These are phyloP conservation scores for Rhamnusium bicolor DNA, from an alignment of 2,888 invertebrate genomes.

Conservation along the genomic window DNA sequence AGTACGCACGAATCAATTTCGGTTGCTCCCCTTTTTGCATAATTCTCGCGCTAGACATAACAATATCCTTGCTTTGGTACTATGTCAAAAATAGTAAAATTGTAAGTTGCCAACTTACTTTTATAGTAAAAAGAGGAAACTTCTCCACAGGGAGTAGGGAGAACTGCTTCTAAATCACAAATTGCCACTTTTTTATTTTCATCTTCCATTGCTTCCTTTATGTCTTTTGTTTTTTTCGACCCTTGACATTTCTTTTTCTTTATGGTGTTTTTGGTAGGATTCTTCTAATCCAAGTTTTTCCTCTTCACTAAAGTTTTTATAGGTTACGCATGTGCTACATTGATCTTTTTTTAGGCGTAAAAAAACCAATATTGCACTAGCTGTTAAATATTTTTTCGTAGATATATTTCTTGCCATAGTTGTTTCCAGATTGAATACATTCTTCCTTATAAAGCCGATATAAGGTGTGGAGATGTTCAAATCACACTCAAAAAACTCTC, in stretches of 20 bases:
- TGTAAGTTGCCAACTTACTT: slow-evolving; percentile 3
- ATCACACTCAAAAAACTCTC: slow-evolving; percentile 7
- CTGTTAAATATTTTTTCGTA: background rate
- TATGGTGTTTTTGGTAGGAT: background rate
- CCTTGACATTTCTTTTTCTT: background rate
- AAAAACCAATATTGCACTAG: background rate
- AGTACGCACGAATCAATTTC: too few relatives aligned
- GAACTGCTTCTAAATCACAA: background rate
- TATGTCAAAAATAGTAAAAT: slow-evolving; percentile 4
- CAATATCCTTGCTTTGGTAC: too few relatives aligned
- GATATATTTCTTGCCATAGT: background rate
- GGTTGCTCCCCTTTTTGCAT: too few relatives aligned
- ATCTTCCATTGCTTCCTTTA: background rate
- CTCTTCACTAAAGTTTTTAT: background rate
- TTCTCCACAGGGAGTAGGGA: background rate
- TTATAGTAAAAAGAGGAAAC: slow-evolving; percentile 4
- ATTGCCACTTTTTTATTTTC: background rate
- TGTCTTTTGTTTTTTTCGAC: background rate
- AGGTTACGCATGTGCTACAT: background rate
- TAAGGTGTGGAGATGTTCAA: background rate
- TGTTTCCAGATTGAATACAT: background rate
- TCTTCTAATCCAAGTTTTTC: background rate
- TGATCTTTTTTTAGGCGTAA: slow-evolving; percentile 11
- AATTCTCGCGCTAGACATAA: too few relatives aligned
- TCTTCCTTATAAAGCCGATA: background rate